Base-by-base conservation (phyloP, 92 coral and sea anemone species). In the Palythoa caribaeorum region DNA sequence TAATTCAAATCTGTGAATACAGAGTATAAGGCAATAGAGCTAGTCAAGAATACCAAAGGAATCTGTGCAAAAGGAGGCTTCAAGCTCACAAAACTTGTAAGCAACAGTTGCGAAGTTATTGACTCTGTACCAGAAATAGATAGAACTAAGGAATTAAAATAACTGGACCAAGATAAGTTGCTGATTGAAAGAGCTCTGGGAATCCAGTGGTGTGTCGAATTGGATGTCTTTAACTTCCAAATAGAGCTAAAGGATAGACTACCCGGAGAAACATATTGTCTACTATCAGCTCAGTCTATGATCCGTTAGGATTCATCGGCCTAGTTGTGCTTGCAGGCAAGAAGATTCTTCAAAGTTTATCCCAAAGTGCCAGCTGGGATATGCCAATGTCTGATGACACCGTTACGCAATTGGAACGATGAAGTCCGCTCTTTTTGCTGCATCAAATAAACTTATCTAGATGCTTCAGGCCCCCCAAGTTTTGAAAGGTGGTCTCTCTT, bases 401-500 rank as follows among this genome's bases (percentile, higher is more conserved):
- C 69, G 53, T 71, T 3, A 66, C 81, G 0, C 73, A 76, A 38
- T 92, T 92, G 94, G 92, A 89, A 53, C 77, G 74, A 89, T 92
- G 90, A 69, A 74, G 44, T 40, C 89, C 83, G 38, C 85, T 89
- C 36, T 80, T 8, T 28, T 80, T 78, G 47, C 57, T 92, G n/a
- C 21, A 88, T 65, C 39, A 72, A 36, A 71, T 92, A 38, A 60
- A 37, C 47, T 72, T 89, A 35, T 86, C 83, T 16, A 74, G 94
- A 54, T 71, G 92, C 36, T 92, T 89, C 80, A 93, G 91, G 92
- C 94, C 96, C 52, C 62, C 63, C 40, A 83, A 84, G 74, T 91
- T 91, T 71, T 89, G 91, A 65, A 89, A 77, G 81, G 81, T 92
- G 3, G 87, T 78, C 37, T 87, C 93, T 78, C 37, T 87, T 91